A percentile compares a stretch with the other conserved stretches of the same genome.
These are phyloP conservation scores for Podarcis muralis DNA, from an alignment of 2,113 vertebrate species.

Conservation along the genomic window DNA sequence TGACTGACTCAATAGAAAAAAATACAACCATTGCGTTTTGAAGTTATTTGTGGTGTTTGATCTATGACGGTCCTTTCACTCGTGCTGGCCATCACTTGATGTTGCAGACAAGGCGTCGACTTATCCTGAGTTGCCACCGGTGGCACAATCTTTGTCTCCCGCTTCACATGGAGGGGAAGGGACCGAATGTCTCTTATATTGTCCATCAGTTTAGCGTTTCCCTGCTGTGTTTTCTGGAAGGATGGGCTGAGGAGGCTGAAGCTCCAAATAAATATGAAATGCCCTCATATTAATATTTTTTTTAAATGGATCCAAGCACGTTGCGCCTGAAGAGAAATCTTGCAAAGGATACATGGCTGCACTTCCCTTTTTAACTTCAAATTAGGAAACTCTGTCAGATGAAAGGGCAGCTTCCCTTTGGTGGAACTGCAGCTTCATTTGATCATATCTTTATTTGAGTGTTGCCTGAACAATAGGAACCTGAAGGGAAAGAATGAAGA, in stretches of 20 bases:
- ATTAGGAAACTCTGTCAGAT: slow-evolving; percentile 37
- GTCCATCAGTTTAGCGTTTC: neutral
- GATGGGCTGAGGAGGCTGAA: slow-evolving; percentile 9
- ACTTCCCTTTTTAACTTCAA: slow-evolving; percentile 25
- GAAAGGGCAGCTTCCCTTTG: slow-evolving; percentile 49
- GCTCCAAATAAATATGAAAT: neutral
- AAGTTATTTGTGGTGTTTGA: too few relatives aligned
- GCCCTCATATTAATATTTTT: neutral
- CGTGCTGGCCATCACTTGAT: neutral
- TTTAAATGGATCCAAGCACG: rapidly evolving
- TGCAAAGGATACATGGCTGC: neutral
- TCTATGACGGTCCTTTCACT: neutral
- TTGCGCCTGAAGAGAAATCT: neutral
- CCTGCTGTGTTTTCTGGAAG: neutral
- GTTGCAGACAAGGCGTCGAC: neutral
- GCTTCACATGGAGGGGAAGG: neutral
- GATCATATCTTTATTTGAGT: slow-evolving; percentile 37
- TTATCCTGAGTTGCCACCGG: neutral
- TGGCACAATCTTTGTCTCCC: neutral
- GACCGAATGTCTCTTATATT: neutral
- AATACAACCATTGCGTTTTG: neutral
- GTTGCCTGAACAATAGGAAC: slow-evolving; percentile 34
- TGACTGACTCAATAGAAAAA: neutral
- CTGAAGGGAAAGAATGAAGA: slow-evolving; percentile 38
- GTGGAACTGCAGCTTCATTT: slow-evolving; percentile 16